Conservation (phyloP, 1,140 invertebrate genomes). For the Drosophila littoralis region DNA sequence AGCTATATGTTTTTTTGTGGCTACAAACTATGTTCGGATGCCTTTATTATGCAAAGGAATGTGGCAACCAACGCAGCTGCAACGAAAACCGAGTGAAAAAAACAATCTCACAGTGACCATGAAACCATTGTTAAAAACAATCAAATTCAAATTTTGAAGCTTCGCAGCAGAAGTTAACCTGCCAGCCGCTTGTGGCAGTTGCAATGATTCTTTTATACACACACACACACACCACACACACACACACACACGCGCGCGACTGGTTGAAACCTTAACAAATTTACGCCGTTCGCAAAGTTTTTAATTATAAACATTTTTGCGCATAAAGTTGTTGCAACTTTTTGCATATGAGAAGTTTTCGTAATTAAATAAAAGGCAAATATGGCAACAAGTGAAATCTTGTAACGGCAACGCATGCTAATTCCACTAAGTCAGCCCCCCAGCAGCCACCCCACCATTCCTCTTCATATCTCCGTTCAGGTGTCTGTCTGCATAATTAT, state of each 20-base stretch:
- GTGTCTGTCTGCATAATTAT: slow-evolving; percentile 55
- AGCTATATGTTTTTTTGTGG: slow-evolving; percentile 2
- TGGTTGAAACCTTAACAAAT: slow-evolving; percentile 27
- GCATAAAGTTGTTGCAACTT: slow-evolving; percentile 33
- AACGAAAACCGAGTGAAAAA: not conserved
- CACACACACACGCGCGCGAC: slow-evolving; percentile 18
- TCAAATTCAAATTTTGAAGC: slow-evolving; percentile 51
- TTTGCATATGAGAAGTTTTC: slow-evolving; percentile 36
- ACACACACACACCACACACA: not conserved
- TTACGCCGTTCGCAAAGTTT: slow-evolving; percentile 30
- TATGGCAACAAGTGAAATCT: slow-evolving; percentile 49
- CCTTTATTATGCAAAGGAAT: slow-evolving; percentile 63
- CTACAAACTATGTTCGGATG: slow-evolving; percentile 43
- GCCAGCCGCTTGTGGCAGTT: slow-evolving; percentile 1
- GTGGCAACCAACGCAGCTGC: slow-evolving; percentile 29
- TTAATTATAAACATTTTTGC: slow-evolving; percentile 57
- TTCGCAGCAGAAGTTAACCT: slow-evolving; percentile 4
- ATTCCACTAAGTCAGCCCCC: not conserved
- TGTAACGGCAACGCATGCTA: slow-evolving; percentile 18
- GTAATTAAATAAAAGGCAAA: slow-evolving; percentile 44
- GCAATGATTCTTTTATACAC: slow-evolving; percentile 1
- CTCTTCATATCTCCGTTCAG: not conserved
- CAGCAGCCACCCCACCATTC: not conserved
- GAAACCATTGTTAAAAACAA: slow-evolving; percentile 19
- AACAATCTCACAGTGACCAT: not conserved